Conservation (phyloP, 2,113 vertebrate genomes). For the Capricornis sumatraensis region DNA sequence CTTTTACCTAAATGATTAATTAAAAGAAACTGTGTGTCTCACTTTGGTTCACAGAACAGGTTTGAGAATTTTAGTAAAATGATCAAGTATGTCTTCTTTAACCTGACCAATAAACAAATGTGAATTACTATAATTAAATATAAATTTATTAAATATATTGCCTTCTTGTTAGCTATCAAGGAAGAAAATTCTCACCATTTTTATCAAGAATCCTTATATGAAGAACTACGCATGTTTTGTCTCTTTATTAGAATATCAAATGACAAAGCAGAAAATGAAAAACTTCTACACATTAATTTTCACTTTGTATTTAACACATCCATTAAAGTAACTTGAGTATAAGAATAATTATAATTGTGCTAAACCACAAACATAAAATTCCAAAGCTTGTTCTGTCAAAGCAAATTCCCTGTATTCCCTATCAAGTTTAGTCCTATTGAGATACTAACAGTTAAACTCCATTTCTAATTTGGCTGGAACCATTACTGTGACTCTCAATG, state of each 20-base stretch:
- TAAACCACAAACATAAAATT: constrained; percentile 13
- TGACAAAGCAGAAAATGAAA: background rate
- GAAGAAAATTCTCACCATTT: background rate
- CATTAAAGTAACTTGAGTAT: background rate
- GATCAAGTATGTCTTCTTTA: background rate
- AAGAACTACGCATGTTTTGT: rapidly evolving
- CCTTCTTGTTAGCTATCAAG: background rate
- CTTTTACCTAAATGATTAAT: background rate
- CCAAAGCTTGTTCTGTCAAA: background rate
- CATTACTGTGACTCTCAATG: background rate
- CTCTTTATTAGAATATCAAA: background rate
- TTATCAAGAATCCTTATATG: background rate
- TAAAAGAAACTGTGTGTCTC: background rate
- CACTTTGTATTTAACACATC: background rate
- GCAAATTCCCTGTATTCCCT: background rate
- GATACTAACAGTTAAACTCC: background rate
- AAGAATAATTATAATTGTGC: background rate
- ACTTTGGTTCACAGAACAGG: background rate
- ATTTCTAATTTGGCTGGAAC: constrained; percentile 8
- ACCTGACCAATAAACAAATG: background rate
- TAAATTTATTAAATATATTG: background rate
- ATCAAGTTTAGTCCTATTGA: background rate
- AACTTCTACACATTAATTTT: background rate
- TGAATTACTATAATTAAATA: background rate
- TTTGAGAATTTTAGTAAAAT: background rate